A percentile compares a stretch with the other conserved stretches of the same genome.
Evolutionary conservation across 2,113 vertebrate species (phyloP).

Genomic region (Coturnix japonica): DNA sequence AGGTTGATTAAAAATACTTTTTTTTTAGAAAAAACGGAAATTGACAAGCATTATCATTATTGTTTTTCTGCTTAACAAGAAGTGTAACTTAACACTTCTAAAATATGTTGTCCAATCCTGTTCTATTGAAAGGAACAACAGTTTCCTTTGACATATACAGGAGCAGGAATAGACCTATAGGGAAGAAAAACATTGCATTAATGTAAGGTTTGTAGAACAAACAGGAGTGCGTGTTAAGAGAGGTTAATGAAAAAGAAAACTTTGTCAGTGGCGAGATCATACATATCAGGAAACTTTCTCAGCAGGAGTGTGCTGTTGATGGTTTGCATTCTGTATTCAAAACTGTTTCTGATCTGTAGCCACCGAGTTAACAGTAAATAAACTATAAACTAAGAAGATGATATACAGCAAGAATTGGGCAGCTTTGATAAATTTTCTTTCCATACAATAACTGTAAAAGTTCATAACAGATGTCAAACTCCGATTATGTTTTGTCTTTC

Average conservation of each 20-base stretch:
- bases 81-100: not conserved
- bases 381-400: not conserved
- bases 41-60: not conserved
- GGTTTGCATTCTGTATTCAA: slow-evolving; percentile 19
- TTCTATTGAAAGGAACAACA: not conserved
- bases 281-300: not conserved
- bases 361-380: not conserved
- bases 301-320: not conserved
- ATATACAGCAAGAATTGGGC: slow-evolving; percentile 17
- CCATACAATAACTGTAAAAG: not conserved
- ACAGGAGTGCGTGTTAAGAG: not conserved
- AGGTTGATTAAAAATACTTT: not conserved
- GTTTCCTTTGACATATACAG: not conserved
- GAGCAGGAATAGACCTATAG: not conserved
- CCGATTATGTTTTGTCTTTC: not conserved
- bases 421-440: slow-evolving; percentile 16
- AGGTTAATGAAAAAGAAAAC: not conserved
- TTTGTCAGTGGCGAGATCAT: not conserved
- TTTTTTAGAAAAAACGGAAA: not conserved
- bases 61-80: not conserved
- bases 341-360: not conserved
- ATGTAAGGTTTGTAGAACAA: not conserved
- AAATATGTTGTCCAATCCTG: not conserved
- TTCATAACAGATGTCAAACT: slow-evolving; percentile 1
- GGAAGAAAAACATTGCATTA: not conserved